Conservation (phyloP, 2,888 invertebrate genomes). For the Cotesia congregata region DNA sequence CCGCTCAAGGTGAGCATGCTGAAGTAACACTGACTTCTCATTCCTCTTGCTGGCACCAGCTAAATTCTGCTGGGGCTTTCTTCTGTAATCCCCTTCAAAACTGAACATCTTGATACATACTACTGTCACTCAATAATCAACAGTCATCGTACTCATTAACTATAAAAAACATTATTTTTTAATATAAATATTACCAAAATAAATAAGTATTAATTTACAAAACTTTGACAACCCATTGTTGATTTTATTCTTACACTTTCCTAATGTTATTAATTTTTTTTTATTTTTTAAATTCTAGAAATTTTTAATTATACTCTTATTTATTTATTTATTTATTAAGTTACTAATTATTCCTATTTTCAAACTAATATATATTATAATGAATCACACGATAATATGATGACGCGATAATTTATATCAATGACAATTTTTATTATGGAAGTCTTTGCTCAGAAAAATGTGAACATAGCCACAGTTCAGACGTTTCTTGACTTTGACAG, state of each 20-base stretch:
- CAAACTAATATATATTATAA: not conserved
- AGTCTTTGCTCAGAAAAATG: not conserved
- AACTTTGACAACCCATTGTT: not conserved
- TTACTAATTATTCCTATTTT: not conserved
- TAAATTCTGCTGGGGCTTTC: conserved; percentile 89
- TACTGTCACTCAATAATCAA: not conserved
- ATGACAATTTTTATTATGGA: conserved; percentile 5
- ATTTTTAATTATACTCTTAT: not conserved
- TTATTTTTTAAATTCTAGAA: too few relatives aligned
- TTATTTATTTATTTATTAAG: not conserved
- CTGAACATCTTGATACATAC: conserved; percentile 72
- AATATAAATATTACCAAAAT: not conserved
- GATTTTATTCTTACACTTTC: not conserved
- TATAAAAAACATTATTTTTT: not conserved
- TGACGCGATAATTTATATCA: conserved; percentile 12
- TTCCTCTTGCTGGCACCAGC: conserved; percentile 87
- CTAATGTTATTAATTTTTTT: not conserved
- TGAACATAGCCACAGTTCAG: not conserved
- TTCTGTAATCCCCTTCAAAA: conserved; percentile 92
- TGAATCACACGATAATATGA: conserved; percentile 9
- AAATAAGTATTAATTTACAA: not conserved
- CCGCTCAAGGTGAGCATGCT: conserved; percentile 87
- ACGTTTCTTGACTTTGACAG: too few relatives aligned
- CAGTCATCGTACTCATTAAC: not conserved
- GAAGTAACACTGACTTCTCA: conserved; percentile 80